Conservation (phyloP, 2,797 vertebrate species). For the Apogon hyalosoma region DNA sequence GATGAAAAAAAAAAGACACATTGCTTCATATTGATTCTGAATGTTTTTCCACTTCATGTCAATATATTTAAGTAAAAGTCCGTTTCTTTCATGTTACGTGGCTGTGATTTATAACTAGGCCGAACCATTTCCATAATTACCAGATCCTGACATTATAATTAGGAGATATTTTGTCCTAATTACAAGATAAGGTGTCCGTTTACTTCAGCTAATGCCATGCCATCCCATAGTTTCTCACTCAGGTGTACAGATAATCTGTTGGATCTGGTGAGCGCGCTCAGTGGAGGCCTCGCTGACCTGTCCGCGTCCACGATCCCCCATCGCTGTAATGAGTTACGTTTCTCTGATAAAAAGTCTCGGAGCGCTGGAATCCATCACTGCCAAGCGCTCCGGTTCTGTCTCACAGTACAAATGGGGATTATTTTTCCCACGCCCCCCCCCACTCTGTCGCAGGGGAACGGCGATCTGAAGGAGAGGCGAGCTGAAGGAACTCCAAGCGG, state of each 20-base stretch:
- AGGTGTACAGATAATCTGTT: constrained; percentile 5
- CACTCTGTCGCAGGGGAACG: constrained; percentile 10
- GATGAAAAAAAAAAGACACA: no score
- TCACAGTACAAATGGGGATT: neutral
- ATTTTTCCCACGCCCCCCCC: neutral
- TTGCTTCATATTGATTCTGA: no score
- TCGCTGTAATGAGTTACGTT: constrained; percentile 13
- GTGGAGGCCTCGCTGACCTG: constrained; percentile 28
- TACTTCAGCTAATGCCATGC: no score
- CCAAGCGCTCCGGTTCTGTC: constrained; percentile 16
- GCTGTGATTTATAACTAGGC: no score
- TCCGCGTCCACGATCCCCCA: constrained; percentile 5
- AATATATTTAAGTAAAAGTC: no score
- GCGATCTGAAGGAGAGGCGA: neutral
- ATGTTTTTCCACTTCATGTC: no score
- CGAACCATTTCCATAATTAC: no score
- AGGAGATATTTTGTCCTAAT: no score
- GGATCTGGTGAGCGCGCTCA: neutral
- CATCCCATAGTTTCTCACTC: constrained; percentile 12
- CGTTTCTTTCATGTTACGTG: no score
- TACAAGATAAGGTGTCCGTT: no score
- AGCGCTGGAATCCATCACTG: constrained; percentile 44
- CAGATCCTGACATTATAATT: no score
- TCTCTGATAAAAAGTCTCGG: constrained; percentile 37
- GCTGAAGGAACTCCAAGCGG: neutral